Percentiles rank a stretch among this genome's conserved stretches.
These are phyloP conservation scores for Coregonus sp. DNA, from an alignment of 2,797 vertebrate species.

Conservation along the genomic window DNA sequence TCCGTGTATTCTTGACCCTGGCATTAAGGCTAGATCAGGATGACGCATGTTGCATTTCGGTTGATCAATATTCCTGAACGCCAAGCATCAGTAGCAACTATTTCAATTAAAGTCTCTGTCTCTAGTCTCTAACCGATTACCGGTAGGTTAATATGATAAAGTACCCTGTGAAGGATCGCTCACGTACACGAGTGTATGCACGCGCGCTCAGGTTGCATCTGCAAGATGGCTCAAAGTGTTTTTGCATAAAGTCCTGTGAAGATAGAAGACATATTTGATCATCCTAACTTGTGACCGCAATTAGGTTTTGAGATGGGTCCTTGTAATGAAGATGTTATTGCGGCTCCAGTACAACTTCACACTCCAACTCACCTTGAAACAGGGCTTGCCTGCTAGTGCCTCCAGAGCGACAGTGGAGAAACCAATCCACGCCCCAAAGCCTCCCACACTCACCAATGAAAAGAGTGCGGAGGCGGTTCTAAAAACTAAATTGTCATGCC, in stretches of 20 bases:
- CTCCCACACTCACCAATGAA: constrained; percentile 57
- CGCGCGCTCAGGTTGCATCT: neutral
- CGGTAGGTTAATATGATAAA: neutral
- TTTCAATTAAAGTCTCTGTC: neutral
- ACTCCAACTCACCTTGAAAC: constrained; percentile 93
- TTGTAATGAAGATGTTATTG: constrained; percentile 61
- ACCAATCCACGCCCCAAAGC: constrained; percentile 73
- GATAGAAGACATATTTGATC: neutral
- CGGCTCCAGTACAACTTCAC: constrained; percentile 82
- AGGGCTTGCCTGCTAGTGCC: constrained; percentile 61
- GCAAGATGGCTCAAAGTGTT: neutral
- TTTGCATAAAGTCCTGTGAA: neutral
- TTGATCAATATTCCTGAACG: neutral
- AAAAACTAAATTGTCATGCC: constrained; percentile 70
- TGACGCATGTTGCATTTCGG: neutral
- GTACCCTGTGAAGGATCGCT: neutral
- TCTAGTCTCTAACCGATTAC: neutral
- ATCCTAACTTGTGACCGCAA: neutral
- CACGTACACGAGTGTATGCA: neutral
- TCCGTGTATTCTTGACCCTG: neutral
- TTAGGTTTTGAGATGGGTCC: neutral
- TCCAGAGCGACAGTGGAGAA: constrained; percentile 50
- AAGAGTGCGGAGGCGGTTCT: constrained; percentile 62
- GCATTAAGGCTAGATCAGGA: too few species aligned
- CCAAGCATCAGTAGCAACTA: neutral